phyloP scores from a whole-genome alignment of 2,113 vertebrate genomes.

The Cygnus atratus region DNA sequence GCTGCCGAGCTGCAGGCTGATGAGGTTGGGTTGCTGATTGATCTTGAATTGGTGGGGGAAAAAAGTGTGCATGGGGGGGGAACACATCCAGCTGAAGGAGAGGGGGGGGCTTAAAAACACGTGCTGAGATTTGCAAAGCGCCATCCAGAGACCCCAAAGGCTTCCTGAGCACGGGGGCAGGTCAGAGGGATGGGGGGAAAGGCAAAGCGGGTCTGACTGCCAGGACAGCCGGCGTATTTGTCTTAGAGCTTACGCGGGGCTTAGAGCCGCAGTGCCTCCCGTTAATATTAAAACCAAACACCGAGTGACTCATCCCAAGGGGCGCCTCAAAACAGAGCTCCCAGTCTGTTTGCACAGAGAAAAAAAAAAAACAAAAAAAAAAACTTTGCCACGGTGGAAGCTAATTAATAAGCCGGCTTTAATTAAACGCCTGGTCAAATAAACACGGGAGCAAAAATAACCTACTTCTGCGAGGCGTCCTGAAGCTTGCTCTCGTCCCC shows the following conservation, averaged over 20 bases:
- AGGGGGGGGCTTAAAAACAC: background rate
- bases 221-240: background rate
- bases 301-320: background rate
- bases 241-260: background rate
- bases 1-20: background rate
- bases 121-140: background rate
- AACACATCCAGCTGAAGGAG: background rate
- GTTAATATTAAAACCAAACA: slow-evolving; percentile 1
- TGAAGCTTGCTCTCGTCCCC: background rate
- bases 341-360: background rate
- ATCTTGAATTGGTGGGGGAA: background rate
- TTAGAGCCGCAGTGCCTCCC: background rate
- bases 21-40: background rate
- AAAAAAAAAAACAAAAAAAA: background rate
- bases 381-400: background rate
- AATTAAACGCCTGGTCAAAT: slow-evolving; percentile 6
- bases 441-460: background rate
- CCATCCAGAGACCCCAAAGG: background rate
- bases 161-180: background rate
- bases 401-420: slow-evolving; percentile 33
- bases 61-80: background rate
- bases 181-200: background rate
- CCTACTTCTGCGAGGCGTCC: rapidly evolving
- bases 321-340: background rate
- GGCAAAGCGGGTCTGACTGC: background rate